Conservation (phyloP, 2,113 vertebrate species). For the Amphilophus citrinellus region DNA sequence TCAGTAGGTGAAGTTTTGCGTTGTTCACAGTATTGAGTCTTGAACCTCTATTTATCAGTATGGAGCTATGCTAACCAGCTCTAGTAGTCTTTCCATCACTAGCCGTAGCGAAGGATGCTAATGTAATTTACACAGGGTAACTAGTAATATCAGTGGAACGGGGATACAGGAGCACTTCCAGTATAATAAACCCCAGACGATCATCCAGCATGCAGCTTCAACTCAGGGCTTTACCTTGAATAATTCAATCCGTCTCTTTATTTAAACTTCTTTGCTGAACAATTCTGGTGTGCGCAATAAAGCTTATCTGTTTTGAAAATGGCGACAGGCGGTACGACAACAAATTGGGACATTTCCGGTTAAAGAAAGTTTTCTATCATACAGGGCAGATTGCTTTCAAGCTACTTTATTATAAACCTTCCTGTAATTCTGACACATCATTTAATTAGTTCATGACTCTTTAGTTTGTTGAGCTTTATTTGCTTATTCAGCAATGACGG, state of each 20-base stretch:
- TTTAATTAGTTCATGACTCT: not conserved
- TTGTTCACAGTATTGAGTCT: not conserved
- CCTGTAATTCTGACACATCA: not conserved
- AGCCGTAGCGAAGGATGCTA: conserved; percentile 47
- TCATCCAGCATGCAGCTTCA: not conserved
- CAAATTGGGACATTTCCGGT: conserved; percentile 38
- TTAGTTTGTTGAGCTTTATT: rapidly evolving
- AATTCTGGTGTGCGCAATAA: conserved; percentile 75
- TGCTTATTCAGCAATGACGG: no score
- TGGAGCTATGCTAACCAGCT: not conserved
- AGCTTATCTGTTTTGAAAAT: conserved; percentile 80
- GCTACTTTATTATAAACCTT: not conserved
- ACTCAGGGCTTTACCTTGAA: conserved; percentile 75
- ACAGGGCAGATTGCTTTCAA: not conserved
- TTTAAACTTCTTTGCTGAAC: conserved; percentile 80
- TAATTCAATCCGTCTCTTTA: conserved; percentile 85
- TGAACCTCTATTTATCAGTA: not conserved
- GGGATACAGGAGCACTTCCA: rapidly evolving
- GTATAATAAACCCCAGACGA: rapidly evolving
- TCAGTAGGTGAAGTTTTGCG: not conserved
- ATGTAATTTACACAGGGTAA: not conserved
- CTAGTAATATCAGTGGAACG: not conserved
- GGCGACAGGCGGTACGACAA: conserved; percentile 52
- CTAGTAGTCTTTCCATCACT: not conserved
- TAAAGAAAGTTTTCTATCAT: no score